These are phyloP conservation scores for Geopemphigus sp. DNA, from an alignment of 1,140 invertebrate genomes.

Conservation along the genomic window DNA sequence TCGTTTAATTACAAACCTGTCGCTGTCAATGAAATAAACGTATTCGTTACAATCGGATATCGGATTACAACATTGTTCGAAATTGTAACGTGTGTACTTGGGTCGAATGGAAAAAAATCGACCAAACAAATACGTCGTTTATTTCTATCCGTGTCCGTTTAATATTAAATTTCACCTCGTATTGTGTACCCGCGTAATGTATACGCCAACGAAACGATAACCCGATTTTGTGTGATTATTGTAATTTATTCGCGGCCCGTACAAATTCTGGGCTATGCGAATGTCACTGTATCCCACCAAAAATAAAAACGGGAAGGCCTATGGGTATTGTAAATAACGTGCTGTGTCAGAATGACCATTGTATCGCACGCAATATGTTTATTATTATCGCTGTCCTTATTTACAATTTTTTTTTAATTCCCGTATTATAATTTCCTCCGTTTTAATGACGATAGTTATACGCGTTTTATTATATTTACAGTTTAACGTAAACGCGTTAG, in stretches of 20 bases:
- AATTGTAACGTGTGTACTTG: too few species aligned
- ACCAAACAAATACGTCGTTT: too few species aligned
- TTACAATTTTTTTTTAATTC: not conserved
- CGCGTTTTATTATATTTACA: not conserved
- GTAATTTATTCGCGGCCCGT: not conserved
- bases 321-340: not conserved
- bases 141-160: too few species aligned
- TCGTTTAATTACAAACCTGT: too few species aligned
- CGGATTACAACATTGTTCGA: too few species aligned
- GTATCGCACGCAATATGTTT: not conserved
- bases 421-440: not conserved
- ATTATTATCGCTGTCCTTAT: not conserved
- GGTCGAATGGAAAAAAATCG: too few species aligned
- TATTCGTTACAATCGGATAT: too few species aligned
- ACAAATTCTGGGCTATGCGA: too few species aligned
- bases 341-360: too few species aligned
- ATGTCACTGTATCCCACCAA: not conserved
- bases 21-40: too few species aligned
- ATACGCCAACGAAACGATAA: not conserved
- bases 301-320: not conserved
- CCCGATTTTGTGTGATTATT: not conserved
- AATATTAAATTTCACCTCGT: too few species aligned
- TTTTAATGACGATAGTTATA: not conserved
- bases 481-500: not conserved
- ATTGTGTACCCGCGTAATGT: too few species aligned